phyloP scores from a whole-genome alignment of 2,888 invertebrate genomes.

The Trissonchulus latispiculum region DNA sequence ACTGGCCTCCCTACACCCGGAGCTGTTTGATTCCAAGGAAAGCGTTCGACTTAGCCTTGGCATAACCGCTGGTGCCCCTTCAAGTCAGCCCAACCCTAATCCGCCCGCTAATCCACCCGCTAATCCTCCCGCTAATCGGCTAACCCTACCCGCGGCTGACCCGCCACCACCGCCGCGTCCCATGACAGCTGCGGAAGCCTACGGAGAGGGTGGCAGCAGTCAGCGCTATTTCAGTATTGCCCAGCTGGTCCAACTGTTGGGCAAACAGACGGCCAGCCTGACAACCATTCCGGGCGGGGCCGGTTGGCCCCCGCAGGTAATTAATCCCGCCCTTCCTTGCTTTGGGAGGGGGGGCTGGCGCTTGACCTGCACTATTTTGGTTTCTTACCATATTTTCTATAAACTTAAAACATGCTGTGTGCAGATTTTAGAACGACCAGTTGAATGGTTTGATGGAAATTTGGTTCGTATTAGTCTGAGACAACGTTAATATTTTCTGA shows the following conservation, averaged over 20 bases:
- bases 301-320: background rate
- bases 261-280: background rate
- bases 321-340: too few species aligned
- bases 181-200: too few species aligned
- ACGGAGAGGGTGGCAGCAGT: background rate
- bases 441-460: too few species aligned
- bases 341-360: too few species aligned
- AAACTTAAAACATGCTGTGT: too few species aligned
- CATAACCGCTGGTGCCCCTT: background rate
- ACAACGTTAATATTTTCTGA: too few species aligned
- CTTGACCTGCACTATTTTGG: too few species aligned
- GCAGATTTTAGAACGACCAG: too few species aligned
- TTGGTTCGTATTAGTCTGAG: too few species aligned
- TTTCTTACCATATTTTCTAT: too few species aligned
- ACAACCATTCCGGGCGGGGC: background rate
- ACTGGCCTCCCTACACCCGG: background rate
- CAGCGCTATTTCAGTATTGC: conserved; percentile 16
- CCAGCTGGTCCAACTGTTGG: background rate
- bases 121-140: too few species aligned
- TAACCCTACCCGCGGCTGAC: background rate
- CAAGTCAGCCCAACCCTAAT: background rate
- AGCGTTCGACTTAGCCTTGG: background rate
- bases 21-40: background rate
- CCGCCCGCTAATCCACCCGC: background rate
- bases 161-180: background rate